phyloP scores from a whole-genome alignment of 1,140 invertebrate species.

The Samia ricini region DNA sequence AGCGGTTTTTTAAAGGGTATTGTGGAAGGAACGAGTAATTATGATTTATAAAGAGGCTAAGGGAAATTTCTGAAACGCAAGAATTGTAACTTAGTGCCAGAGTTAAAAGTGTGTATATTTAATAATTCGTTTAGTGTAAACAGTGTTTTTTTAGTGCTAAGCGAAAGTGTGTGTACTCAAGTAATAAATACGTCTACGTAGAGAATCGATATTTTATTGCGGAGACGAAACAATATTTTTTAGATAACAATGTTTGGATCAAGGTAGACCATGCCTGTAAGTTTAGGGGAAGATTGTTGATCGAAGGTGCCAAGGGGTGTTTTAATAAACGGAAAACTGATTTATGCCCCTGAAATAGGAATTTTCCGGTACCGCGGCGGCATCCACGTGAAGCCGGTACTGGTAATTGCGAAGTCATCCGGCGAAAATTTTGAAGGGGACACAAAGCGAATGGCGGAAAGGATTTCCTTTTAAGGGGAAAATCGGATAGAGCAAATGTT shows the following conservation, averaged over 20 bases:
- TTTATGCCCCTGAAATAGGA: conserved; percentile 40
- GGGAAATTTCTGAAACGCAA: no score
- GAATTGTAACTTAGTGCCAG: no score
- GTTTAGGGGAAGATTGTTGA: neutral
- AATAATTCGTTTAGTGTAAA: no score
- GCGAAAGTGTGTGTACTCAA: no score
- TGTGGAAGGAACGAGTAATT: no score
- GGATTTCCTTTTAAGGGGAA: neutral
- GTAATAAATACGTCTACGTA: no score
- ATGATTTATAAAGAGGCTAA: no score
- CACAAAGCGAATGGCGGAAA: conserved; percentile 6
- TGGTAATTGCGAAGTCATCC: conserved; percentile 56
- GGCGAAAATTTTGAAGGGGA: conserved; percentile 29
- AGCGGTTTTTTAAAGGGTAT: no score
- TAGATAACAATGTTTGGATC: neutral
- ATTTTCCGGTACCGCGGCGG: conserved; percentile 33
- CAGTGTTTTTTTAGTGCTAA: no score
- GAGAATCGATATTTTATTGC: no score
- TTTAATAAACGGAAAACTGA: conserved; percentile 54
- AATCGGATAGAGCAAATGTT: neutral
- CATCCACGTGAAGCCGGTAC: conserved; percentile 28
- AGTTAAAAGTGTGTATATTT: no score
- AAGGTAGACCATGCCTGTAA: neutral
- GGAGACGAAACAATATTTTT: no score
- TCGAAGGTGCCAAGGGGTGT: conserved; percentile 31